Conservation (phyloP, 2,113 vertebrate species). For the Lepidothrix coronata region DNA sequence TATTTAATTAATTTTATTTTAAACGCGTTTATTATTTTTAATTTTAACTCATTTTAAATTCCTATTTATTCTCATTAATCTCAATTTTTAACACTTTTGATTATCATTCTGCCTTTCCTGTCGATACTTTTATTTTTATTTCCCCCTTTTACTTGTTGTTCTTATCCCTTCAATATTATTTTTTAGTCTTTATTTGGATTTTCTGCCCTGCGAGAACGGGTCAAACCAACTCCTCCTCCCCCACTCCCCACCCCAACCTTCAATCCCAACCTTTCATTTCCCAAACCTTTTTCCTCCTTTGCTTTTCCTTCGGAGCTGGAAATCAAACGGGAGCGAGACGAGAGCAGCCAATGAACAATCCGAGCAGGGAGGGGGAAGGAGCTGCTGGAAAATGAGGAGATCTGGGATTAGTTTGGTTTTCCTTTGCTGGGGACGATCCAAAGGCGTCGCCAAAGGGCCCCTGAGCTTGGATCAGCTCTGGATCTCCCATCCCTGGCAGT, state of each 20-base stretch:
- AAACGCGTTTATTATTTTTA: not conserved
- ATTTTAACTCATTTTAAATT: not conserved
- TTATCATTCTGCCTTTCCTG: too few species aligned
- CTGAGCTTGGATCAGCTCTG: not conserved
- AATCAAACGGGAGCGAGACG: not conserved
- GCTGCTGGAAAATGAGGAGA: not conserved
- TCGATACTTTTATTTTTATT: not conserved
- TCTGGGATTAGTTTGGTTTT: not conserved
- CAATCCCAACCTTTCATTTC: not conserved
- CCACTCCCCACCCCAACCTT: not conserved
- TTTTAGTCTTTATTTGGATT: not conserved
- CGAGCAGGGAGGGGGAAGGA: not conserved
- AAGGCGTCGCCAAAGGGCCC: not conserved
- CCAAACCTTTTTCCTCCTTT: not conserved
- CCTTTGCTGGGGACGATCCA: not conserved
- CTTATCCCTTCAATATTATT: not conserved
- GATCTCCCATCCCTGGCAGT: not conserved
- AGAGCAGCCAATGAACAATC: not conserved
- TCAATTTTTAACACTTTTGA: accelerated
- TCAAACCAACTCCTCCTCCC: not conserved
- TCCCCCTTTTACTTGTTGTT: too few species aligned
- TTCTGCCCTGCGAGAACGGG: not conserved
- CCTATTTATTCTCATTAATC: too few species aligned
- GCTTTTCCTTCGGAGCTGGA: not conserved
- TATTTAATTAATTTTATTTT: not conserved